Evolutionary conservation across 1,140 invertebrate species (phyloP).

Genomic region (Hycleus phaleratus): DNA sequence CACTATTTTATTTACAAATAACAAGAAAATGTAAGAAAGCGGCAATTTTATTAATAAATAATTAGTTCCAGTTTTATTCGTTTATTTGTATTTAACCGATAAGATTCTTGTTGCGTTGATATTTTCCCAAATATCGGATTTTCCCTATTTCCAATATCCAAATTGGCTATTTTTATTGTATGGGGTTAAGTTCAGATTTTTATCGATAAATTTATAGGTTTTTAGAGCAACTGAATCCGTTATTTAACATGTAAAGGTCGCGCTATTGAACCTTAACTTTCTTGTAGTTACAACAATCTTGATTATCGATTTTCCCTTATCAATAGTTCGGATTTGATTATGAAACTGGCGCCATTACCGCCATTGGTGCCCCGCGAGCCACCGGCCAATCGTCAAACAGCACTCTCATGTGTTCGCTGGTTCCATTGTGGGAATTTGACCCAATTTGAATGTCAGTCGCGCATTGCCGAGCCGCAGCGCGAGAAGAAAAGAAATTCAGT

Average conservation of each 20-base stretch:
- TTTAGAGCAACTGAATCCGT: too few species aligned
- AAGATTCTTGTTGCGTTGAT: neutral
- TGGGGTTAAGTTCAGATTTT: too few species aligned
- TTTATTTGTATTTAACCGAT: neutral
- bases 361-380: neutral
- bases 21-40: neutral
- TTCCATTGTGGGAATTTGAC: constrained; percentile 9
- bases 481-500: neutral
- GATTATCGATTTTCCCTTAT: too few species aligned
- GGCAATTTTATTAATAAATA: neutral
- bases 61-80: neutral
- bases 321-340: too few species aligned
- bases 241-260: too few species aligned
- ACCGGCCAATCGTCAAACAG: neutral
- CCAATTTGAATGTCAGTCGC: constrained; percentile 13
- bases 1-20: too few species aligned
- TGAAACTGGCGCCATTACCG: neutral
- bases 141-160: too few species aligned
- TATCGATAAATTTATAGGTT: too few species aligned
- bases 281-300: too few species aligned
- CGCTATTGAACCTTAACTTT: too few species aligned
- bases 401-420: neutral
- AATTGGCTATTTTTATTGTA: too few species aligned
- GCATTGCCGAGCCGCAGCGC: neutral
- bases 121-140: too few species aligned